A percentile compares a stretch with the other conserved stretches of the same genome.
These are phyloP conservation scores for Latrodectus hesperus DNA, from an alignment of 2,888 invertebrate species.

Conservation along the genomic window DNA sequence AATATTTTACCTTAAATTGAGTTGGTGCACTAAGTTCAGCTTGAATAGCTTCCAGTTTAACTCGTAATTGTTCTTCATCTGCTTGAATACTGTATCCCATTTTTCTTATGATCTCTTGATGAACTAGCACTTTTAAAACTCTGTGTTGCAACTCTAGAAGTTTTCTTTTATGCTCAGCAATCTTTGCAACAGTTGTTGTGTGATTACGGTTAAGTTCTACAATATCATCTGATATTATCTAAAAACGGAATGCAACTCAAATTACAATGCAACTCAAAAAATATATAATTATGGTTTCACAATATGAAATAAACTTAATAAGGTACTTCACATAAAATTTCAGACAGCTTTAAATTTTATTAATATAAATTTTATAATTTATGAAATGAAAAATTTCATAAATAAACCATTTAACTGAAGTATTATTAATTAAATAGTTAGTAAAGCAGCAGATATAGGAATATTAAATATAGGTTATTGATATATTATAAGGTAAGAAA, in stretches of 20 bases:
- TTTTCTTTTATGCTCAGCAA: slow-evolving; percentile 87
- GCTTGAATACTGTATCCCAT: slow-evolving; percentile 89
- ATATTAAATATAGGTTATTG: too few relatives aligned
- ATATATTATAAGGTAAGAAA: too few relatives aligned
- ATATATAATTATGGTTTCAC: too few relatives aligned
- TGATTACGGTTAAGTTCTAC: slow-evolving; percentile 86
- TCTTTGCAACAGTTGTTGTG: slow-evolving; percentile 85
- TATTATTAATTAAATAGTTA: too few relatives aligned
- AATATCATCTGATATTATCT: slow-evolving; percentile 83
- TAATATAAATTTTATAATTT: too few relatives aligned
- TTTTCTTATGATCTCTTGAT: slow-evolving; percentile 91
- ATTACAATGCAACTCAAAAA: too few relatives aligned
- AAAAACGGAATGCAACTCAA: slow-evolving; percentile 22
- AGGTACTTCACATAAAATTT: too few relatives aligned
- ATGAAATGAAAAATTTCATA: too few relatives aligned
- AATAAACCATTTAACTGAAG: too few relatives aligned
- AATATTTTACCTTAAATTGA: slow-evolving; percentile 84
- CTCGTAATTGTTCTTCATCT: slow-evolving; percentile 92
- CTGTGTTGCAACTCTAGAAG: slow-evolving; percentile 88
- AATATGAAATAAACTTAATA: too few relatives aligned
- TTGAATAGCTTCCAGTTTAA: slow-evolving; percentile 89
- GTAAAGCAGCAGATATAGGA: too few relatives aligned
- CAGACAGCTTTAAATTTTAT: too few relatives aligned
- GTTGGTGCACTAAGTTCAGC: slow-evolving; percentile 92
- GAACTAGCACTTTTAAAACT: slow-evolving; percentile 87